Base-by-base conservation (phyloP, 2,113 vertebrate species). In the Sarotherodon lohbergeri region DNA sequence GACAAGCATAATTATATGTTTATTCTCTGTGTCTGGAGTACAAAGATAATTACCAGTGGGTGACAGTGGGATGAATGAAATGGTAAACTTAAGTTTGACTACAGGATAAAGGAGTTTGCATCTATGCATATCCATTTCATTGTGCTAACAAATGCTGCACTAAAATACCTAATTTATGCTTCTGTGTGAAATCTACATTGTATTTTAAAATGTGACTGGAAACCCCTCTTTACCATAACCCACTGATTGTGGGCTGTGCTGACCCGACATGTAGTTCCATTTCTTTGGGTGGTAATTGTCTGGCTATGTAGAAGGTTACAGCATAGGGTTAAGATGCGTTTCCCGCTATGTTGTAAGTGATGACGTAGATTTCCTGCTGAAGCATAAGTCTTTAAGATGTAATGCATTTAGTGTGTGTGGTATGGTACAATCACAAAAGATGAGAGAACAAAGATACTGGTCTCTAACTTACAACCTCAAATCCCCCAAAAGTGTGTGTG, bases 1-100 rank as follows among this genome's bases (percentile, higher is more conserved):
- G 57, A 91, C 41, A 9, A 76, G 46, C 80, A 16, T 88, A 81
- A 90, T 86, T 81, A 83, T 63, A 83, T 89, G 89, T 68, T 78
- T 48, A 81, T 76, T 89, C 13, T 32, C 56, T 7, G 24, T 3
- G 16, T 78, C 71, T 61, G 86, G 22, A 43, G 76, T 86, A 22
- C 29, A 32, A 7, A 83, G 83, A 83, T 86, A 86, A 86, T 90
- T 73, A 88, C 19, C 86, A 48, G 41, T n/a, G 61, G 46, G 76
- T 86, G 12, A 76, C 46, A 55, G 27, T 55, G 79, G 50, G 55
- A 34, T 39, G 55, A 39, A 4, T 2, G 17, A 57, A 36, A 86
- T 66, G 14, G 55, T 79, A 79, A 79, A 73, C 50, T 17, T 48
- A 52, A 32, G 34, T 12, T 10, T 81, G 54, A 29, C 24, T 29